Conservation (phyloP, 2,797 vertebrate genomes). For the Danio choprae region DNA sequence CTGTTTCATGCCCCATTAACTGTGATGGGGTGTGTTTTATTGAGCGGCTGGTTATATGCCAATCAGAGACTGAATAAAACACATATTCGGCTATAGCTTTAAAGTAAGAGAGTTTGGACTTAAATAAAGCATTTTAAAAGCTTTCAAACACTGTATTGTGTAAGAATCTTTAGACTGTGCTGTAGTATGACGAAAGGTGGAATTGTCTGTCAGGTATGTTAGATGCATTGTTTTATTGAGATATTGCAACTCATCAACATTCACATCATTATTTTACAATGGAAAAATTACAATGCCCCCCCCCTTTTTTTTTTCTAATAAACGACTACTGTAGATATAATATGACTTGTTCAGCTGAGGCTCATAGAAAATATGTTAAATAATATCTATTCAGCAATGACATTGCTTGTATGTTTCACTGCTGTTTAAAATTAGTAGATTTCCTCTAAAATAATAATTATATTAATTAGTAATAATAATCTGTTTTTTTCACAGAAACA, state of each 20-base stretch:
- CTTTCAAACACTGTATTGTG: background rate
- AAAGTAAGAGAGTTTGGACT: background rate
- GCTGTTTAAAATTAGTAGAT: too few species aligned
- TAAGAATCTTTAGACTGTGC: background rate
- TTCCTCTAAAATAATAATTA: too few species aligned
- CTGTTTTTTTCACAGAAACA: too few species aligned
- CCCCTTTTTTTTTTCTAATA: too few species aligned
- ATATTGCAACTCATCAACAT: background rate
- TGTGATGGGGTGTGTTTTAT: background rate
- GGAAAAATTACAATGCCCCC: background rate
- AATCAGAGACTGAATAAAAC: background rate
- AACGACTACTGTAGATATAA: background rate
- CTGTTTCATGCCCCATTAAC: constrained; percentile 7
- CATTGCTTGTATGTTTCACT: too few species aligned
- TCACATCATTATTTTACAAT: background rate
- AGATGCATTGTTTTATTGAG: background rate
- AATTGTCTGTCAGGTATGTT: background rate
- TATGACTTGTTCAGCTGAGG: background rate
- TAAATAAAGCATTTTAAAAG: constrained; percentile 8
- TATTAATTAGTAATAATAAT: too few species aligned
- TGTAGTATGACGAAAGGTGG: background rate
- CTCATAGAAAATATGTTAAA: too few species aligned
- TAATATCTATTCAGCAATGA: too few species aligned
- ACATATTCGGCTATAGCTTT: background rate
- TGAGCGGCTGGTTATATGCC: background rate